Conservation (phyloP, 2,797 vertebrate species). For the Myotis myotis region DNA sequence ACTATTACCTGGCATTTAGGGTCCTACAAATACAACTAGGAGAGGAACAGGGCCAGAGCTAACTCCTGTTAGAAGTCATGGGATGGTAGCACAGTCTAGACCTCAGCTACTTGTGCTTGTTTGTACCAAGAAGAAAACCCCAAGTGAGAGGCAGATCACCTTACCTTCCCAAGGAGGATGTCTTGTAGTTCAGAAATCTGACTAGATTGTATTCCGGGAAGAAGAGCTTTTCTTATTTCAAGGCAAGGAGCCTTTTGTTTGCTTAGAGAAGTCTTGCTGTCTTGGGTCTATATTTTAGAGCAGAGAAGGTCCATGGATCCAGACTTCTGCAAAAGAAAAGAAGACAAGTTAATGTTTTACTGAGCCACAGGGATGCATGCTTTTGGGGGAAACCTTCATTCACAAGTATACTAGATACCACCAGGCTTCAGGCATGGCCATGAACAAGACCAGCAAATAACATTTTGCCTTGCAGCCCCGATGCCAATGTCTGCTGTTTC, state of each 20-base stretch:
- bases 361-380: conserved; percentile 81
- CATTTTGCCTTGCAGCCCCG: conserved; percentile 70
- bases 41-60: conserved; percentile 65
- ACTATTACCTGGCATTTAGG: conserved; percentile 67
- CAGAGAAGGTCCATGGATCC: conserved; percentile 72
- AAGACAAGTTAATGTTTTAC: conserved; percentile 78
- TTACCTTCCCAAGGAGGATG: conserved; percentile 67
- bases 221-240: conserved; percentile 73
- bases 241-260: conserved; percentile 19
- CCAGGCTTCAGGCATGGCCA: conserved; percentile 81
- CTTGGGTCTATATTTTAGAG: conserved; percentile 73
- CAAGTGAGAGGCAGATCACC: conserved; percentile 59
- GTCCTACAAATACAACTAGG: conserved; percentile 30
- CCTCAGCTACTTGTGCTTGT: conserved; percentile 71
- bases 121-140: conserved; percentile 77
- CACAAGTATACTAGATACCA: conserved; percentile 80
- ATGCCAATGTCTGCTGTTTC: conserved; percentile 40
- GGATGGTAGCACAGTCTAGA: conserved; percentile 74
- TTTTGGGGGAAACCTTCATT: conserved; percentile 80
- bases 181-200: conserved; percentile 57
- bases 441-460: conserved; percentile 71
- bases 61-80: conserved; percentile 73
- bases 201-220: conserved; percentile 74
- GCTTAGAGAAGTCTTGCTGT: conserved; percentile 68
- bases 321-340: conserved; percentile 71